Percentiles rank a stretch among this genome's conserved stretches.
Evolutionary conservation across 2,797 vertebrate genomes (phyloP).

Genomic region (Cyprinodon diabolis): DNA sequence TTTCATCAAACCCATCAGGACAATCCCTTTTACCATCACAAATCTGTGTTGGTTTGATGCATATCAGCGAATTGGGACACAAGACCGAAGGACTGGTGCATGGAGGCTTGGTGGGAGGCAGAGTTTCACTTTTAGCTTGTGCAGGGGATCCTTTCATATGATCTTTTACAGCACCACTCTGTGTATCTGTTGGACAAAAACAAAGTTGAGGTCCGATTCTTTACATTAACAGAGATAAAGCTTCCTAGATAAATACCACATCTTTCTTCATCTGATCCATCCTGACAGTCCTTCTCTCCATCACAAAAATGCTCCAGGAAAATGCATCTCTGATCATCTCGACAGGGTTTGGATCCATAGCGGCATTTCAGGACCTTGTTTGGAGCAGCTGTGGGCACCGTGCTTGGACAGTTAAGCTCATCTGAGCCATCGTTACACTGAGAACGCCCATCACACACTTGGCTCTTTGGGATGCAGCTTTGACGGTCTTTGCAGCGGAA

Average conservation of each 20-base stretch:
- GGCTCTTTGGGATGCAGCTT: conserved; percentile 63
- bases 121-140: no score
- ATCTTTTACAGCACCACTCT: background rate
- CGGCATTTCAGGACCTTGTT: conserved; percentile 49
- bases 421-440: conserved; percentile 77
- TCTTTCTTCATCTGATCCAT: conserved; percentile 85
- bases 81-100: no score
- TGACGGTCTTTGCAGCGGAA: conserved; percentile 70
- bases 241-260: background rate
- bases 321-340: conserved; percentile 74
- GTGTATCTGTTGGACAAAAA: background rate
- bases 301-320: conserved; percentile 79
- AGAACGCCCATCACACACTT: conserved; percentile 73
- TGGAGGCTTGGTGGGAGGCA: no score
- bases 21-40: no score
- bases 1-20: no score
- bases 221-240: background rate
- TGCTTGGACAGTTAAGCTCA: conserved; percentile 55
- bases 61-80: no score
- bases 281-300: conserved; percentile 82
- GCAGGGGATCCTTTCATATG: no score
- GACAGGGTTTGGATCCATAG: conserved; percentile 69
- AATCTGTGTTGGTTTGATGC: no score
- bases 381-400: background rate
- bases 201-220: no score